phyloP scores from a whole-genome alignment of 2,888 invertebrate genomes.

The Coelinius sp. region DNA sequence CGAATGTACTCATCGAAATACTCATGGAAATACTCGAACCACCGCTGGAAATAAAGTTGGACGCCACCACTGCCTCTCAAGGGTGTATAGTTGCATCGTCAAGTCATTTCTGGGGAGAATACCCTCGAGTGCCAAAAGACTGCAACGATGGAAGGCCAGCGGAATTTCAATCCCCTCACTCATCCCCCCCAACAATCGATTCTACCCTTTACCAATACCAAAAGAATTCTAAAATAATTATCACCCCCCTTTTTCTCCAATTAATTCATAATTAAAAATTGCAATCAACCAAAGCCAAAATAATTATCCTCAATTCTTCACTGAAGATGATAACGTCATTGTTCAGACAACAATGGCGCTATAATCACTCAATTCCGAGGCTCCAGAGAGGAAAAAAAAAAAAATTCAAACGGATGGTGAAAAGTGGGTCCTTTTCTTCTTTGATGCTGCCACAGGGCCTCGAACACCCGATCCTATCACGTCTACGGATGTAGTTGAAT shows the following conservation, averaged over 20 bases:
- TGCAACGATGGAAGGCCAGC: conserved; percentile 20
- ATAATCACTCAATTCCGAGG: not conserved
- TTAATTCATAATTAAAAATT: no score
- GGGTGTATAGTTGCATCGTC: conserved; percentile 39
- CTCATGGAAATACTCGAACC: conserved; percentile 49
- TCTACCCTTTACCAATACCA: not conserved
- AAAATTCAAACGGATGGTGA: not conserved
- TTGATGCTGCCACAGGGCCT: conserved; percentile 1
- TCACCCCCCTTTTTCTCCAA: not conserved
- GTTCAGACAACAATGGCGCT: not conserved
- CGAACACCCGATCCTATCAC: conserved; percentile 31
- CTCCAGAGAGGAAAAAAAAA: not conserved
- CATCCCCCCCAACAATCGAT: conserved; percentile 28
- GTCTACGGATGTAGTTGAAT: conserved; percentile 27
- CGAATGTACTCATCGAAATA: conserved; percentile 40
- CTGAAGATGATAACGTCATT: not conserved
- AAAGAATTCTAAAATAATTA: not conserved
- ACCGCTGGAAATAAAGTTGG: conserved; percentile 50
- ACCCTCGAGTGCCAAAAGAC: conserved; percentile 30
- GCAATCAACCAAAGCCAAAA: no score
- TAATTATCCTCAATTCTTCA: no score
- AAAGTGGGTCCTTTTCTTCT: not conserved
- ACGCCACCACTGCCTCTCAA: conserved; percentile 15
- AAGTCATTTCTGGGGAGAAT: conserved; percentile 33
- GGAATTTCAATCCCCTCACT: conserved; percentile 29